Base-by-base conservation (phyloP, 2,888 invertebrate genomes). In the Drosophila rellima region DNA sequence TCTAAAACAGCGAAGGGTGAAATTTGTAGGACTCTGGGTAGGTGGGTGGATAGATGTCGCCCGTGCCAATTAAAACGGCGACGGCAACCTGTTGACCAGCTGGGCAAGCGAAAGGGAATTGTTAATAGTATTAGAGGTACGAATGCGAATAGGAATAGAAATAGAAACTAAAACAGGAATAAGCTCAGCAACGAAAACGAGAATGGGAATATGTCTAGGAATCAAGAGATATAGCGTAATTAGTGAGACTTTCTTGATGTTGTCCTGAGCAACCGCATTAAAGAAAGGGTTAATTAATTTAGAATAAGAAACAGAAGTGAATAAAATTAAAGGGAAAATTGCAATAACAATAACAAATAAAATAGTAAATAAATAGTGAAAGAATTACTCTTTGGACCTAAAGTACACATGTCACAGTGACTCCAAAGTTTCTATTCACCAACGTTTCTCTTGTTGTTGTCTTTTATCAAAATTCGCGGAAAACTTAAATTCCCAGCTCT, bases 21-120 rank as follows among this genome's bases (percentile, higher is more conserved):
- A 10, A 29, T 1, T 3, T 20, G 33, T 52, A 35, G 17, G 20
- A 33, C n/a, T 39, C 31, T 6, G 23, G 18, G 26, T n/a, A 17
- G 8, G 33, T 7, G 39, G 13, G 44, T 11, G 5, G 11, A 15
- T n/a, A 11, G 6, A 44, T 39, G 40, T 59, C 17, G 51, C 45
- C 50, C 51, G 51, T 31, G 59, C 52, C 65, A 62, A 76, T 76
- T 72, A 76, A 63, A 73, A 48, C 50, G 59, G 33, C 63, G 31
- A 61, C 60, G 37, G 37, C 76, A 72, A 76, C 76, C 76, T 77
- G 76, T 77, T 77, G 65, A 65, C 61, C 77, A 69, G 23, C 50
- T 37, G 59, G 26, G 35, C 52, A 57, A 54, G 40, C 29, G 26
- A 62, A 44, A 15, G 35, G 15, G 26, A 54, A 57, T 61, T 15